phyloP scores from a whole-genome alignment of 2,888 invertebrate species.

The Orthosia incerta region DNA sequence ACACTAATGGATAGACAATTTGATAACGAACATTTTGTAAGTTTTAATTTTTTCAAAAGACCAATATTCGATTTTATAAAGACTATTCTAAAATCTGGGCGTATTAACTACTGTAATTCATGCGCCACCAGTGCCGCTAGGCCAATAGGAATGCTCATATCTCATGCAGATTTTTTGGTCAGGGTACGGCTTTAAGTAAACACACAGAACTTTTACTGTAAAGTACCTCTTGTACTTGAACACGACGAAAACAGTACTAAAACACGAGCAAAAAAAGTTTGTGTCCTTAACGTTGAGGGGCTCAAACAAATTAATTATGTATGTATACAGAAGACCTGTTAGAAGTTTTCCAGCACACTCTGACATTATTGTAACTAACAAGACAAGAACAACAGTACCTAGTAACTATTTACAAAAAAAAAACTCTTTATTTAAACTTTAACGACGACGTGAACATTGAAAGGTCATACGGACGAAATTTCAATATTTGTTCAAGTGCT shows the following conservation, averaged over 20 bases:
- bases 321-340: not conserved
- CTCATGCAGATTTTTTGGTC: no score
- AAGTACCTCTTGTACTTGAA: not conserved
- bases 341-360: not conserved
- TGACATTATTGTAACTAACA: not conserved
- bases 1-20: no score
- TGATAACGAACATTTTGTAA: no score
- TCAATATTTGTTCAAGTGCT: constrained; percentile 7
- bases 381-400: not conserved
- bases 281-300: not conserved
- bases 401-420: not conserved
- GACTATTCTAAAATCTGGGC: no score
- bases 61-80: no score
- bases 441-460: constrained; percentile 3
- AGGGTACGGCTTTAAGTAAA: no score
- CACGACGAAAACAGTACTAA: not conserved
- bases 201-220: not conserved
- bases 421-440: not conserved
- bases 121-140: no score
- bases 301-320: not conserved
- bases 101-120: no score
- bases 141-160: no score
- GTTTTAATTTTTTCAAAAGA: no score
- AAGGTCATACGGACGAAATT: constrained; percentile 29
- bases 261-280: not conserved